Evolutionary conservation across 2,888 invertebrate genomes (phyloP).

Genomic region (Cryptocheilus praepositus): DNA sequence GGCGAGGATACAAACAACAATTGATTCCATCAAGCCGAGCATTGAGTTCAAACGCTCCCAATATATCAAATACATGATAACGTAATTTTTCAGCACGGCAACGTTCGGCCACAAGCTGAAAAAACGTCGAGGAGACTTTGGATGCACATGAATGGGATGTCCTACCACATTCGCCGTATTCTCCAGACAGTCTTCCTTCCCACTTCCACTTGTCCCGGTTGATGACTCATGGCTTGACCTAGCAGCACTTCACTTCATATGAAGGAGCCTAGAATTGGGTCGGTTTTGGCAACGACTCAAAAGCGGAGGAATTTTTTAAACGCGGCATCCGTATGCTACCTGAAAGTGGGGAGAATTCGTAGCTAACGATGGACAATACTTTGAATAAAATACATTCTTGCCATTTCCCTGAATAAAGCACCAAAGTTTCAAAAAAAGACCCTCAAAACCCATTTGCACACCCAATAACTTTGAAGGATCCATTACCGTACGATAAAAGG

Average conservation of each 20-base stretch:
- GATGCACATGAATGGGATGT: constrained; percentile 1
- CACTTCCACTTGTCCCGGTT: neutral
- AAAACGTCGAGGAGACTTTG: neutral
- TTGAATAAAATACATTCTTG: too few relatives aligned
- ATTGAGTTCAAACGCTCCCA: neutral
- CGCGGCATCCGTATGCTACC: constrained; percentile 28
- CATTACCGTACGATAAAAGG: too few relatives aligned
- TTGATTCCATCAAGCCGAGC: neutral
- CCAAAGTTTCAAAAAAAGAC: constrained; percentile 19
- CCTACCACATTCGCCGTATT: too few relatives aligned
- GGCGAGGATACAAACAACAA: neutral
- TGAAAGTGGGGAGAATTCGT: constrained; percentile 29
- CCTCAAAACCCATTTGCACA: constrained; percentile 8
- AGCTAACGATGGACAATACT: constrained; percentile 26
- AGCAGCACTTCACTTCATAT: neutral
- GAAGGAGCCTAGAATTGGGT: constrained; percentile 38
- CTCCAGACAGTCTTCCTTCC: neutral
- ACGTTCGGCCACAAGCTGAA: neutral
- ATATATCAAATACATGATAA: neutral
- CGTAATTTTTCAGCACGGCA: constrained; percentile 5
- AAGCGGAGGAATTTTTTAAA: constrained; percentile 37
- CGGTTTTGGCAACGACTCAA: constrained; percentile 34
- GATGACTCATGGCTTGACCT: neutral
- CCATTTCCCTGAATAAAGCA: too few relatives aligned
- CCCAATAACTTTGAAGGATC: too few relatives aligned